Base-by-base conservation (phyloP, 2,797 vertebrate species). In the Emydoidea blandingii region DNA sequence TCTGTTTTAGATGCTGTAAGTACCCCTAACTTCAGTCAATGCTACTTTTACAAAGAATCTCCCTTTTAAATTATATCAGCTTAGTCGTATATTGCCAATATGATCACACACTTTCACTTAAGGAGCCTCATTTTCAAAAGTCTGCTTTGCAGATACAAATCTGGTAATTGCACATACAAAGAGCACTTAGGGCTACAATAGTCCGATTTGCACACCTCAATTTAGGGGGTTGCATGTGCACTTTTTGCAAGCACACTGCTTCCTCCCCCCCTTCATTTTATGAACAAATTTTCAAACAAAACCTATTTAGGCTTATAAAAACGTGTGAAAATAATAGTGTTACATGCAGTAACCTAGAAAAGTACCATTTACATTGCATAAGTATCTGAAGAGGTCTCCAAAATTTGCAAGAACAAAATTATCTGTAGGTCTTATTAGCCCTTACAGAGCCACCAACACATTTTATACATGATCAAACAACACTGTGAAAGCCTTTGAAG, bases 1-100 rank as follows among this genome's bases (percentile, higher is more conserved):
- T 34, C 8, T 3, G 19, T n/a, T 72, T 84, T 52, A 72, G 83
- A 65, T 29, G 31, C 50, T 88, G 49, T 29, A 76, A 47, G 87
- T 3, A 89, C 27, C 56, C 59, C 83, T 74, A 90, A 44, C 12
- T 18, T 90, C 25, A 0, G 78, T 31, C 47, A 0, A 0, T 3
- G 27, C 37, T 86, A 59, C 2, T 2, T 82, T 7, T 79, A 85
- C 80, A 54, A 37, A 85, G 76, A 85, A 65, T 6, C 50, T 78
- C 81, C 91, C 57, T 44, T 8, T 85, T 19, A 37, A 84, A 65
- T 87, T 54, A 65, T 80, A 68, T 53, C 79, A 96, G 76, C 89
- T 87, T 53, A 88, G 44, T 34, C 31, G 41, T 79, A 54, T n/a
- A 31, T 1, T 47, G 25, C 52, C 93, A 93, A 31, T 41, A 27